phyloP scores from a whole-genome alignment of 2,888 invertebrate genomes.

The Malacosoma neustria region DNA sequence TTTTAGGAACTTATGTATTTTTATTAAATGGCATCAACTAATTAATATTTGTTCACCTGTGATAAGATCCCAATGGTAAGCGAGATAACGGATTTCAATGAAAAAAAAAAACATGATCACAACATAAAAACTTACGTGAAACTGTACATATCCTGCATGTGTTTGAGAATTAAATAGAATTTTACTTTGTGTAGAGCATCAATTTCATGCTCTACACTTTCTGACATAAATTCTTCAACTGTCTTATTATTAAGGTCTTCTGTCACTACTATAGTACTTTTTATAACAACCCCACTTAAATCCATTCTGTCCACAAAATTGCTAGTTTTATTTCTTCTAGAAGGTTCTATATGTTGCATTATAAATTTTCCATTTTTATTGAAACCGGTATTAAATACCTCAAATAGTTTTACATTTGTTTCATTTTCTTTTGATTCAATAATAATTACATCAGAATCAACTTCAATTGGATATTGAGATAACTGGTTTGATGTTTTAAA shows the following conservation, averaged over 20 bases:
- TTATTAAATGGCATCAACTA: too few species aligned
- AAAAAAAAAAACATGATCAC: too few species aligned
- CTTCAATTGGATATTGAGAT: background rate
- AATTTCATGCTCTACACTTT: background rate
- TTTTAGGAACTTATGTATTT: too few species aligned
- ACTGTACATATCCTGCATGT: background rate
- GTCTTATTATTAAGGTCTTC: background rate
- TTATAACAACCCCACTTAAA: background rate
- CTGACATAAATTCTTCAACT: background rate
- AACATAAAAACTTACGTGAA: background rate
- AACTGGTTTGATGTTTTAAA: background rate
- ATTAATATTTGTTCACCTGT: too few species aligned
- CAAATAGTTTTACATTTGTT: background rate
- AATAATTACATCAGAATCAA: background rate
- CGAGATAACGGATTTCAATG: too few species aligned
- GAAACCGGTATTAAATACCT: background rate
- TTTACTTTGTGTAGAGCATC: background rate
- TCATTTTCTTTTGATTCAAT: background rate
- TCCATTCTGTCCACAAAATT: background rate
- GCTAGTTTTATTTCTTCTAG: background rate
- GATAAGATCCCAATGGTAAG: too few species aligned
- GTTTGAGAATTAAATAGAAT: background rate
- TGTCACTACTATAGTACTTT: background rate
- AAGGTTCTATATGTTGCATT: background rate
- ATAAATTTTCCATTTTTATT: background rate